phyloP scores from a whole-genome alignment of 2,888 invertebrate species.

The Therioaphis trifolii region DNA sequence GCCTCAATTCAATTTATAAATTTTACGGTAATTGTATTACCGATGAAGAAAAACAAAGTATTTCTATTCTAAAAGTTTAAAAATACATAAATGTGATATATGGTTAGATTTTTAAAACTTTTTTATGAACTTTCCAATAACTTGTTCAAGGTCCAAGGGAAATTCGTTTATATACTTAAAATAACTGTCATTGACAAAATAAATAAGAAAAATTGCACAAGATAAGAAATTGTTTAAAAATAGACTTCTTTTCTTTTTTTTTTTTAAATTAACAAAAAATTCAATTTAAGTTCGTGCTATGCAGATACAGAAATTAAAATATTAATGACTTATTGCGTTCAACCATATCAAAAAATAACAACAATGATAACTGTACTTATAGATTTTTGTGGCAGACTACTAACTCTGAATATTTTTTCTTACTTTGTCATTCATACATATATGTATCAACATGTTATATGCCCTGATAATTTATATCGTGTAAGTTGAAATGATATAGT shows the following conservation, averaged over 20 bases:
- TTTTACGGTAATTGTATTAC: neutral
- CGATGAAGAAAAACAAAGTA: neutral
- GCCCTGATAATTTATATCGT: too few species aligned
- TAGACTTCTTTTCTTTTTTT: neutral
- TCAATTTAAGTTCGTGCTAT: neutral
- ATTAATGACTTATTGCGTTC: too few species aligned
- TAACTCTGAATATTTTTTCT: too few species aligned
- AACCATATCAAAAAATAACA: too few species aligned
- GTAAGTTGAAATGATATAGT: too few species aligned
- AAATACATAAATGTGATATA: neutral
- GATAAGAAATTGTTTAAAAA: neutral
- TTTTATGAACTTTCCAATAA: constrained; percentile 13
- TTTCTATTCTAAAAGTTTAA: neutral
- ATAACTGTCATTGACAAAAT: constrained; percentile 8
- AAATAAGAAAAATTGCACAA: neutral
- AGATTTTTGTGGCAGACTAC: too few species aligned
- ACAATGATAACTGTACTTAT: too few species aligned
- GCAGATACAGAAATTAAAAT: too few species aligned
- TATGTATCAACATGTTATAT: too few species aligned
- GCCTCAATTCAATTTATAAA: neutral
- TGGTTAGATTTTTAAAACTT: neutral
- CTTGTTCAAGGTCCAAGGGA: neutral
- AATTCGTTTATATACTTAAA: constrained; percentile 10
- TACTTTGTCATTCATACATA: too few species aligned
- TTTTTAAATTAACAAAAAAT: neutral